Conservation (phyloP, 2,797 vertebrate species). For the Selene dorsalis region DNA sequence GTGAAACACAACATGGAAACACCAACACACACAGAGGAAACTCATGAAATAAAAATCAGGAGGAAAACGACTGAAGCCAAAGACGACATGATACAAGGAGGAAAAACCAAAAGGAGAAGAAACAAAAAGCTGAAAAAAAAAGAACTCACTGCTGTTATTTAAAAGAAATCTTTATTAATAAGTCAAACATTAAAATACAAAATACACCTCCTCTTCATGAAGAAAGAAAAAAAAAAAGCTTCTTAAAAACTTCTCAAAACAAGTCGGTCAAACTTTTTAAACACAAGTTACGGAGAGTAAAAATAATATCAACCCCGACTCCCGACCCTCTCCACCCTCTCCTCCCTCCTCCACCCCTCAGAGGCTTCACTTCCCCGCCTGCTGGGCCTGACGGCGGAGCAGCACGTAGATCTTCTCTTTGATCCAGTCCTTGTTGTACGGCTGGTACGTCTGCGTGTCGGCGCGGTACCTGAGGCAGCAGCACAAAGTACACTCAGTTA, state of each 20-base stretch:
- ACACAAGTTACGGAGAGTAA: constrained; percentile 42
- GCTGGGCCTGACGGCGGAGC: constrained; percentile 95
- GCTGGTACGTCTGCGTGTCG: constrained; percentile 98
- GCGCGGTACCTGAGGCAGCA: constrained; percentile 88
- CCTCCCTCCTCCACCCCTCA: neutral
- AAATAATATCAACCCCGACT: neutral
- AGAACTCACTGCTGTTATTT: constrained; percentile 20
- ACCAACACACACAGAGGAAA: neutral
- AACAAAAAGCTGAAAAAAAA: neutral
- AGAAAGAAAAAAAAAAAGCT: constrained; percentile 19
- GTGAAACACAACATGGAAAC: neutral
- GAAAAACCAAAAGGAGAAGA: neutral
- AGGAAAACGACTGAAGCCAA: neutral
- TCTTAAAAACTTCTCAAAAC: constrained; percentile 42
- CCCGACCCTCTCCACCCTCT: neutral
- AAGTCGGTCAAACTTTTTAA: constrained; percentile 21
- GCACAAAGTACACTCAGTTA: neutral
- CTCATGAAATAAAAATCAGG: neutral
- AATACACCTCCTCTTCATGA: constrained; percentile 43
- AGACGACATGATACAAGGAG: neutral
- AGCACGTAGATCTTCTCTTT: constrained; percentile 99
- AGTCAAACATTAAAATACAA: constrained; percentile 71
- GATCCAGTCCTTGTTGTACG: constrained; percentile 99
- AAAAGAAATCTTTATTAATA: constrained; percentile 72
- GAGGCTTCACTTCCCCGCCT: constrained; percentile 89